phyloP scores from a whole-genome alignment of 2,113 vertebrate species.

The Oreotrochilus melanogaster region DNA sequence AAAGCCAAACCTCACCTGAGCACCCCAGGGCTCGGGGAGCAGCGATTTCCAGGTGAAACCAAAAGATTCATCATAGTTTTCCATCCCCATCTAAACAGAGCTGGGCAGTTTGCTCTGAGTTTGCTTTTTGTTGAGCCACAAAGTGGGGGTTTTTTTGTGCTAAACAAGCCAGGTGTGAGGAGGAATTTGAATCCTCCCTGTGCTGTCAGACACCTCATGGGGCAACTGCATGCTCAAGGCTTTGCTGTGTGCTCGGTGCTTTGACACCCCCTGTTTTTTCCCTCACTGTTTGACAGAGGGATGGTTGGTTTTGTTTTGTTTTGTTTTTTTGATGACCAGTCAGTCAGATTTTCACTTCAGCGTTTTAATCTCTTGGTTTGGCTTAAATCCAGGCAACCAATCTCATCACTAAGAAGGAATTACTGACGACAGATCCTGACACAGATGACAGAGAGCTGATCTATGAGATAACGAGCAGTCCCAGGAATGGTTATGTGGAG shows the following conservation, averaged over 20 bases:
- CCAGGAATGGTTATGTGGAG: slow-evolving; percentile 89
- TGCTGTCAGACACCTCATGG: neutral
- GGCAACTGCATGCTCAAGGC: neutral
- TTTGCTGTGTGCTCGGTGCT: neutral
- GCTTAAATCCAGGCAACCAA: slow-evolving; percentile 87
- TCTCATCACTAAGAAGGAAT: slow-evolving; percentile 94
- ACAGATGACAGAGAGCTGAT: slow-evolving; percentile 89
- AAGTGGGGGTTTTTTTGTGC: neutral
- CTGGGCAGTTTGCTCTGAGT: neutral
- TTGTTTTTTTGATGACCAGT: neutral
- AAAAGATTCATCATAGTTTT: neutral
- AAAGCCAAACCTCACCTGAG: neutral
- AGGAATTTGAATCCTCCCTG: neutral
- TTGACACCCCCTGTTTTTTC: neutral
- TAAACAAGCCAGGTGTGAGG: neutral
- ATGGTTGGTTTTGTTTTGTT: neutral
- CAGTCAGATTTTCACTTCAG: neutral
- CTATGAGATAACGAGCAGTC: slow-evolving; percentile 86
- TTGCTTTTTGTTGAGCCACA: neutral
- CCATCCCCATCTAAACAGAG: neutral
- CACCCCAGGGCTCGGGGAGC: neutral
- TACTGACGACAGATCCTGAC: slow-evolving; percentile 91
- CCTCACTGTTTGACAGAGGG: neutral
- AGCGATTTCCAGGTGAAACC: neutral
- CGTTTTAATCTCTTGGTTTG: slow-evolving; percentile 5